Conservation (phyloP, 2,797 vertebrate species). For the Meriones psammophilus region DNA sequence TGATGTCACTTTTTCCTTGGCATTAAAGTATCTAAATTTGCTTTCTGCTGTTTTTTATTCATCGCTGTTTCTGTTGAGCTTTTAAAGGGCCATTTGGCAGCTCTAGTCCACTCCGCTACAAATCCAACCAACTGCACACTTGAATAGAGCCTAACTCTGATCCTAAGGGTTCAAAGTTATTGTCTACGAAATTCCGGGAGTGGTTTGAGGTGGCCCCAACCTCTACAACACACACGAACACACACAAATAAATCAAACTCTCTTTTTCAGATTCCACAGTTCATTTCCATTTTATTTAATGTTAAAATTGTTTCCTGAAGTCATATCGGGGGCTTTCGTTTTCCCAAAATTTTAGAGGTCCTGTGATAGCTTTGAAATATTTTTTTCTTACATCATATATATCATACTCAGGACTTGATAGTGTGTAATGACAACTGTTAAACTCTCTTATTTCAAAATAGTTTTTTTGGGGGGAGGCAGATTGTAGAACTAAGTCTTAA, state of each 20-base stretch:
- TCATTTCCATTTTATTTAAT: slow-evolving; percentile 82
- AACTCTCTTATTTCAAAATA: slow-evolving; percentile 60
- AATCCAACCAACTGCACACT: slow-evolving; percentile 50
- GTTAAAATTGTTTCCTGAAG: slow-evolving; percentile 70
- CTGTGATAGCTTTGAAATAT: neutral
- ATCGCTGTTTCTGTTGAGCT: slow-evolving; percentile 44
- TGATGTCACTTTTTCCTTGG: slow-evolving; percentile 51
- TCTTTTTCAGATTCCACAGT: slow-evolving; percentile 69
- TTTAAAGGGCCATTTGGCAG: slow-evolving; percentile 28
- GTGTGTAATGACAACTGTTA: slow-evolving; percentile 45
- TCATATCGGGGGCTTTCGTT: slow-evolving; percentile 51
- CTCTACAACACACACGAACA: slow-evolving; percentile 58
- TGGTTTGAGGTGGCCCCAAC: slow-evolving; percentile 30
- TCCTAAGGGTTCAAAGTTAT: slow-evolving; percentile 43
- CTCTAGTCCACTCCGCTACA: slow-evolving; percentile 19
- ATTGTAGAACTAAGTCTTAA: slow-evolving; percentile 7
- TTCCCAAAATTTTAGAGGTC: slow-evolving; percentile 53
- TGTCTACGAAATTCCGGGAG: slow-evolving; percentile 51
- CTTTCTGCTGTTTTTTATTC: slow-evolving; percentile 53
- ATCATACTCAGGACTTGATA: slow-evolving; percentile 39
- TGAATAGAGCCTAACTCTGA: slow-evolving; percentile 33
- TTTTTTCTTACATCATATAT: neutral
- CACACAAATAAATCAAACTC: slow-evolving; percentile 80
- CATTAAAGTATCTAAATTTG: slow-evolving; percentile 53
- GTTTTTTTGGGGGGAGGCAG: neutral